phyloP scores from a whole-genome alignment of 2,888 invertebrate species.

The Microctonus hyperodae region DNA sequence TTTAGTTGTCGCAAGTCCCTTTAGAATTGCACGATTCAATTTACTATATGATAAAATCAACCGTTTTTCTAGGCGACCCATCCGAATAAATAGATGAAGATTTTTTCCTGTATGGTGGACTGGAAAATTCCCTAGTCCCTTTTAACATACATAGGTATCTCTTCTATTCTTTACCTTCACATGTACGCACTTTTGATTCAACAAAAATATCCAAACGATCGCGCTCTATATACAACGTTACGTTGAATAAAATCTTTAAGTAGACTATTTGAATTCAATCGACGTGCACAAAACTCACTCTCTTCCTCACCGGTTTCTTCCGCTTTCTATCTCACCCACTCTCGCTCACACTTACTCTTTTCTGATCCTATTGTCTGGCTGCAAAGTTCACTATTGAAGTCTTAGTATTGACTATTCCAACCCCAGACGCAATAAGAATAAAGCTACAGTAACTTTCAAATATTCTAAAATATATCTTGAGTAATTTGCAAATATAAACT shows the following conservation, averaged over 20 bases:
- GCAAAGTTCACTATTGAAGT: conserved; percentile 4
- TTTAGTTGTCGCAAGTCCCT: conserved; percentile 30
- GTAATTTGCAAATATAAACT: neutral
- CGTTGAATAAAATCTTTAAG: conserved; percentile 17
- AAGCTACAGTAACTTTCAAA: neutral
- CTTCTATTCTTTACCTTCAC: conserved; percentile 16
- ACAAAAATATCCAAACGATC: conserved; percentile 24
- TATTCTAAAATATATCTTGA: neutral
- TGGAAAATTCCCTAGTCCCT: conserved; percentile 25
- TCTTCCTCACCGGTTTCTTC: neutral
- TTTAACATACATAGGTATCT: conserved; percentile 25
- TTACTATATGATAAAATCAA: conserved; percentile 54
- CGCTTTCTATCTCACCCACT: neutral
- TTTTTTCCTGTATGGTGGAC: conserved; percentile 20
- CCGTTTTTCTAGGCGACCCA: conserved; percentile 49
- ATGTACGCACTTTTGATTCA: conserved; percentile 17
- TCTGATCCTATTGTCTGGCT: conserved; percentile 9
- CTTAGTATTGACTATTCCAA: neutral
- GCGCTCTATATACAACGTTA: conserved; percentile 11
- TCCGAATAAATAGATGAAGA: conserved; percentile 43
- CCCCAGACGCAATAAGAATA: conserved; percentile 4
- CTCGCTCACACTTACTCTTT: neutral
- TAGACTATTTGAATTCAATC: conserved; percentile 31
- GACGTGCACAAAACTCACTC: conserved; percentile 17
- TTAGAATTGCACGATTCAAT: conserved; percentile 52